Base-by-base conservation (phyloP, 1,140 invertebrate genomes). In the Halyomorpha halys region DNA sequence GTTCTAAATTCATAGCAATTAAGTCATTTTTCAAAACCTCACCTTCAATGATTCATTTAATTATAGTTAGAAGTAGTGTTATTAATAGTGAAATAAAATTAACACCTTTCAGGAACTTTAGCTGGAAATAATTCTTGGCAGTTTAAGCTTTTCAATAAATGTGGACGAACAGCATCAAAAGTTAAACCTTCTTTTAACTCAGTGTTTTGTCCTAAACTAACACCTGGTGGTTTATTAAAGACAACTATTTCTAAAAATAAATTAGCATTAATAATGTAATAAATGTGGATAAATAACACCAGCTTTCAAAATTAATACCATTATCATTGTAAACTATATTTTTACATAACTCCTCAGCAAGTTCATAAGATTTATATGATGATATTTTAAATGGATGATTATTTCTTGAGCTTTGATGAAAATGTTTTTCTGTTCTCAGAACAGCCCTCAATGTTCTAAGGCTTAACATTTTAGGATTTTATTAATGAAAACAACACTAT, bases 161-260 rank as follows among this genome's bases (percentile, higher is more conserved):
- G 11, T 19, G 60, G 60, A 5, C 15, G 4, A 6, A 39, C 25
- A 61, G 3, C 34, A 19, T 39, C 8, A 15, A 61, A 45, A 15
- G 60, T 34, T 45, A 61, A 49, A 49, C n/a, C n/a, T 19, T 61
- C 60, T 9, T 61, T 9, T 21, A n/a, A 16, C 19, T 59, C 8
- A 9, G 13, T 2, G 21, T 61, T 45, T 61, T 61, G 15, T 19
- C 19, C 54, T 23, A 61, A 61, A 45, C 60, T 61, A 16, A 61
- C 34, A 5, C 60, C 60, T 39, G 44, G 60, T 8, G 60, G 60
- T 44, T 61, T 61, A 45, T 61, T 61, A n/a, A 61, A 21, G 5
- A 61, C 60, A 44, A 61, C 25, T 2, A 59, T n/a, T 1, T 23
- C 54, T 59, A n/a, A 59, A 59, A 59, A 25, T 27, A 23, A 59